A percentile compares a stretch with the other conserved stretches of the same genome.
Conservation (phyloP, 2,888 invertebrate genomes). For the Coleophora deauratella region DNA sequence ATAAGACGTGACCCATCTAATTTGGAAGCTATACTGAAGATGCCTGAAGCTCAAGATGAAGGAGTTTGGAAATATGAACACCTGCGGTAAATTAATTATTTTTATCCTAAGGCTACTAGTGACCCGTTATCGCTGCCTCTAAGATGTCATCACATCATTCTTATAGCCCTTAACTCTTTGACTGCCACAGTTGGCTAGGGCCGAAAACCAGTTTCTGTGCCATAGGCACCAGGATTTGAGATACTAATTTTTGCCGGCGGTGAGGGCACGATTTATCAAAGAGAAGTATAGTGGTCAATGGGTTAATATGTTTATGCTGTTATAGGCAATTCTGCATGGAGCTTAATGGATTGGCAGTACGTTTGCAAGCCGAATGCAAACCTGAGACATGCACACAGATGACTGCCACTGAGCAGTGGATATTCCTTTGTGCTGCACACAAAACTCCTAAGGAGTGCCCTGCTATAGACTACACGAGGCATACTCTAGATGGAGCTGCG, state of each 20-base stretch:
- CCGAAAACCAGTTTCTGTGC: no score
- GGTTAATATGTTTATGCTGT: no score
- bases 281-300: no score
- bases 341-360: constrained; percentile 97
- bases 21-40: constrained; percentile 94
- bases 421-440: constrained; percentile 99
- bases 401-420: constrained; percentile 99
- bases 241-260: no score
- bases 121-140: no score
- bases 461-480: constrained; percentile 99
- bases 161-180: no score
- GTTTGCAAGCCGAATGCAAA: constrained; percentile 96
- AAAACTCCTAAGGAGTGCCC: constrained; percentile 99
- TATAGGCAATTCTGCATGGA: constrained; percentile 99
- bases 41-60: constrained; percentile 98
- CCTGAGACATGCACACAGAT: constrained; percentile 98
- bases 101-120: no score
- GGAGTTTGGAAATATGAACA: constrained; percentile 99
- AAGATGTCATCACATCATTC: no score
- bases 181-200: no score
- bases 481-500: constrained; percentile 98
- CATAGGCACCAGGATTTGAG: no score
- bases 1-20: constrained; percentile 94
- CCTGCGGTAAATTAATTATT: constrained; percentile 77
- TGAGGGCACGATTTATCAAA: no score